Evolutionary conservation across 2,888 invertebrate genomes (phyloP), one percentile per base, ranked within the genome.

Genomic region (Drosophila macrospina): DNA sequence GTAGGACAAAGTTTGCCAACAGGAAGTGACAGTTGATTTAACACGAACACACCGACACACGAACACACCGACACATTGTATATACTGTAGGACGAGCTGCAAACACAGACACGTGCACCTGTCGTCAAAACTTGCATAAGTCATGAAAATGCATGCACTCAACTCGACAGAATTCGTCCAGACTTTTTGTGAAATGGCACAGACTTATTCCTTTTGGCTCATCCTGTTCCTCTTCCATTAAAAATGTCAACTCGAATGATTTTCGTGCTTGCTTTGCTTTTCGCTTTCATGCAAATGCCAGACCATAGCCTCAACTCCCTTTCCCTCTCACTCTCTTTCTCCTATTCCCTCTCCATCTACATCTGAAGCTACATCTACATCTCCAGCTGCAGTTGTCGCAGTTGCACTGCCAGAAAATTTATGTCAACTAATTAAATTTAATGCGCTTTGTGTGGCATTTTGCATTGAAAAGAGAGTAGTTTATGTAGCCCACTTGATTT

Each of bases 1-100:
- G 65, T 69, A 85, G 80, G 85, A 77, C 79, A 72, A 85, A 83
- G 78, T 83, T 83, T 83, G 78, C 74, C 78, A 72, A 74, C 80
- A 82, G 85, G 85, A 83, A 83, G 80, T 82, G 83, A 82, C 83
- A 85, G 85, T 82, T 83, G 83, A 83, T 83, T 83, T 83, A 83
- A 85, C 83, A 85, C 80, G 72, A 66, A 62, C 57, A 63, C 73
- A 47, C 59, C 26, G 6, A 52, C 50, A 64, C 26, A 20, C 20
- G 20, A 20, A 39, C 39, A 34, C 50, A 26, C 13, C 42, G n/a
- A 50, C 24, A 37, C 11, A 51, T 20, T 2, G 10, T 8, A 45
- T 2, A 64, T 37, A 57, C 39, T 4, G 26, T 42, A 56, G 2
- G 15, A 16, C 26, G 5, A 52, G 13, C 8, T 34, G 36, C 15